phyloP scores from a whole-genome alignment of 2,113 vertebrate species.

The Rhizomys pruinosus region DNA sequence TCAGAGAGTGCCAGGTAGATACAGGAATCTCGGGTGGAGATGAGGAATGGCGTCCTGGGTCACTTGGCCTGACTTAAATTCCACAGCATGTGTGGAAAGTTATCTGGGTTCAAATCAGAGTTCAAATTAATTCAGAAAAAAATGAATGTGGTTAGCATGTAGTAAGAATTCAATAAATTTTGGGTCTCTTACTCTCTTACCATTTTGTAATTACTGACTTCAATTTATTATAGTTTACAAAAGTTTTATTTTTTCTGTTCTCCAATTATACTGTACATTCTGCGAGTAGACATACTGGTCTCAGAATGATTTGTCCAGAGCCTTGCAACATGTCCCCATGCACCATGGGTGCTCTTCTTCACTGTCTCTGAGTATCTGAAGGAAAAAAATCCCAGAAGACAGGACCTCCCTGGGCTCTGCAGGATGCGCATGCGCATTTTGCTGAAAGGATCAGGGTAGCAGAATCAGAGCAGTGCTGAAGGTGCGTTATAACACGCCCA shows the following conservation, averaged over 20 bases:
- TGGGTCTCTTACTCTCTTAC: background rate
- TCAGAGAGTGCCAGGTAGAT: background rate
- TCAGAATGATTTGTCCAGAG: background rate
- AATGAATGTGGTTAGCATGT: background rate
- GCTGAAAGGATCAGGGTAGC: background rate
- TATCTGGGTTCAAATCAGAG: background rate
- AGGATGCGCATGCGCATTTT: background rate
- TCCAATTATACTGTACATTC: background rate
- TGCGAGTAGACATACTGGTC: background rate
- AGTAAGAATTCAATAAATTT: background rate
- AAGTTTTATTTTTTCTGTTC: constrained; percentile 17
- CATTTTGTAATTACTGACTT: background rate
- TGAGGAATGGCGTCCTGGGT: background rate
- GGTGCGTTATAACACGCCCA: background rate
- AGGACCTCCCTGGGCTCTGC: background rate
- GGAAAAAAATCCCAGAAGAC: background rate
- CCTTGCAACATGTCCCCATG: background rate
- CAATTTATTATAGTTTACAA: background rate
- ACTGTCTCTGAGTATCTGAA: background rate
- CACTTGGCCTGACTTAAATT: background rate
- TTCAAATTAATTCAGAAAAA: background rate
- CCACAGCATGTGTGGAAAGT: background rate
- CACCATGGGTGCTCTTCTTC: background rate
- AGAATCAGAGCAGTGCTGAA: background rate
- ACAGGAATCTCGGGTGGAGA: background rate